phyloP scores from a whole-genome alignment of 2,888 invertebrate species.

The Serripes groenlandicus region DNA sequence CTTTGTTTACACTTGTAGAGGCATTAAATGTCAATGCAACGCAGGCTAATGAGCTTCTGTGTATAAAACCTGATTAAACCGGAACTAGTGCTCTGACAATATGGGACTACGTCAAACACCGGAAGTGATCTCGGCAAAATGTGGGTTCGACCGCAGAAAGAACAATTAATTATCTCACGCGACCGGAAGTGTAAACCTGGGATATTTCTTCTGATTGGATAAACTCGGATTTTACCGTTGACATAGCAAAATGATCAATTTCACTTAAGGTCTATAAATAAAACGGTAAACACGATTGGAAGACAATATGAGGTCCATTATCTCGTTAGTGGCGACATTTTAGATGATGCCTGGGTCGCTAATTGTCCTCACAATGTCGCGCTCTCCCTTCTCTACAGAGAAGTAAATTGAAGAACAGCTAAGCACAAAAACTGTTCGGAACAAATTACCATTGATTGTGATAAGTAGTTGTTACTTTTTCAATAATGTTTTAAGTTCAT shows the following conservation, averaged over 20 bases:
- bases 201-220: slow-evolving; percentile 48
- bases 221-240: slow-evolving; percentile 52
- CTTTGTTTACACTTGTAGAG: slow-evolving; percentile 16
- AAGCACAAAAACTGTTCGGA: too few species aligned
- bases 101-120: slow-evolving; percentile 33
- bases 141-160: slow-evolving; percentile 54
- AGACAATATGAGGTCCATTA: slow-evolving; percentile 61
- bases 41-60: slow-evolving; percentile 27
- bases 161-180: slow-evolving; percentile 63
- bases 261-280: slow-evolving; percentile 61
- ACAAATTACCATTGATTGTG: too few species aligned
- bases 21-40: slow-evolving; percentile 12
- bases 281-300: slow-evolving; percentile 50
- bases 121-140: slow-evolving; percentile 38
- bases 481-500: too few species aligned
- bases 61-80: slow-evolving; percentile 24
- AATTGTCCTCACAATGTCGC: slow-evolving; percentile 32
- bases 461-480: too few species aligned
- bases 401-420: not conserved
- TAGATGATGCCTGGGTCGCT: slow-evolving; percentile 36
- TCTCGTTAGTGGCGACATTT: slow-evolving; percentile 58
- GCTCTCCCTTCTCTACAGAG: slow-evolving; percentile 7
- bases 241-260: slow-evolving; percentile 66
- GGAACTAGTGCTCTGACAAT: slow-evolving; percentile 42
- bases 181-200: slow-evolving; percentile 49